Percentiles rank a stretch among this genome's conserved stretches.
phyloP scores from a whole-genome alignment of 2,797 vertebrate species.

The Rhodeus uyekii region DNA sequence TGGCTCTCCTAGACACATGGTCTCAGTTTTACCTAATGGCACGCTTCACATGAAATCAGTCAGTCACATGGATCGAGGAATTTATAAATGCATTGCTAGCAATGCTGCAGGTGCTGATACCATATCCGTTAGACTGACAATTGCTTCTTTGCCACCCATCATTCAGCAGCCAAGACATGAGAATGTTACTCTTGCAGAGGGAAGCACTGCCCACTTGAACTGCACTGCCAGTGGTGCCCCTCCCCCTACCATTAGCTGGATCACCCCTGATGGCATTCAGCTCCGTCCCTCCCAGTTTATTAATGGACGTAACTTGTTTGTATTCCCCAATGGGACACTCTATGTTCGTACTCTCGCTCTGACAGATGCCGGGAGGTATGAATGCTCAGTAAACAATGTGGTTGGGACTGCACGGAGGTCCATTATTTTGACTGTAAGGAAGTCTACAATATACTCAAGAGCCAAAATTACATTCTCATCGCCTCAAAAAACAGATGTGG shows the following conservation, averaged over 20 bases:
- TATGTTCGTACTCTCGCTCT: constrained; percentile 73
- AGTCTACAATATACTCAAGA: constrained; percentile 67
- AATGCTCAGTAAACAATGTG: constrained; percentile 83
- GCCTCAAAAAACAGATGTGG: constrained; percentile 79
- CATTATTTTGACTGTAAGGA: constrained; percentile 75
- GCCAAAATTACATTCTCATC: constrained; percentile 83
- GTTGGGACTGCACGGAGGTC: constrained; percentile 79
- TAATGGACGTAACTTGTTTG: constrained; percentile 76
- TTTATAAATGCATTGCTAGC: constrained; percentile 87
- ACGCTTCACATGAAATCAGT: constrained; percentile 80
- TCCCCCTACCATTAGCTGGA: constrained; percentile 80
- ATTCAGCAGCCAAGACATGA: constrained; percentile 82
- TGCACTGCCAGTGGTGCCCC: constrained; percentile 84
- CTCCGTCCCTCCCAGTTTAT: constrained; percentile 80
- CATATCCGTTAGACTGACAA: constrained; percentile 80
- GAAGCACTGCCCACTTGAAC: constrained; percentile 78
- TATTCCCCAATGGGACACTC: constrained; percentile 92
- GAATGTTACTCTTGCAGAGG: constrained; percentile 77
- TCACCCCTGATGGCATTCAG: constrained; percentile 77
- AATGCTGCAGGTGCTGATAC: constrained; percentile 83
- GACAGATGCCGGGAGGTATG: constrained; percentile 80
- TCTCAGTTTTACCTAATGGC: constrained; percentile 78
- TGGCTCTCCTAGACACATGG: constrained; percentile 62
- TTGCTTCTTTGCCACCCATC: constrained; percentile 79
- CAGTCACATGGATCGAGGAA: constrained; percentile 78